Base-by-base conservation (phyloP, 1,140 invertebrate genomes). In the Venustaconcha ellipsiformis region DNA sequence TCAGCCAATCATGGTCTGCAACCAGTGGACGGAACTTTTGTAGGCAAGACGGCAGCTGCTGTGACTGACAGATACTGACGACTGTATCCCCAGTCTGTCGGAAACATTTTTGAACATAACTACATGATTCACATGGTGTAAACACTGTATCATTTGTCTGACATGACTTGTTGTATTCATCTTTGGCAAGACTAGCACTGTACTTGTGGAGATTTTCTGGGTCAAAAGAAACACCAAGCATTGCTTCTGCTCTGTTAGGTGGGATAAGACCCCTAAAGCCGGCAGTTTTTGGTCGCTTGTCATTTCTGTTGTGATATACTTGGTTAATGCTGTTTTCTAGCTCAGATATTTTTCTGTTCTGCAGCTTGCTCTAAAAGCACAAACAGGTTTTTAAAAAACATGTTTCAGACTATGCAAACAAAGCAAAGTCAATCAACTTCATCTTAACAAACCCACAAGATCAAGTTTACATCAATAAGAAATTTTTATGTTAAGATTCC, bases 61-160 rank as follows among this genome's bases (percentile, higher is more conserved):
- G 87, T 20, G 83, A 78, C 60, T 85, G 79, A 76, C 88, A 89
- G 14, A 86, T 78, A 55, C 83, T 78, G 14, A 86, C 74, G 11
- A 89, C 74, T 62, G 78, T 60, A 17, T 88, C 83, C 2, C 86
- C 86, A 37, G 84, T 74, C 71, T 83, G 81, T 64, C 82, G 59
- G 58, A 89, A 82, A 79, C 78, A 82, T 67, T 79, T 82, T 75
- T 89, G 88, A 59, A 88, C 87, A 12, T 83, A 66, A 58, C 82
- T 78, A 78, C 88, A 89, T 8, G 87, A 81, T 63, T 89, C 88
- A 82, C 88, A 89, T 20, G 88, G 87, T 2, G 89, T 83, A 82
- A 89, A 89, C 0, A 86, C 86, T 14, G 88, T 87, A 67, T 89
- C 88, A 30, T 79, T 74, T 30, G 88, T 89, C 81, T 89, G 88